Evolutionary conservation across 2,113 vertebrate species (phyloP), one percentile per base, ranked within the genome.

Genomic region (Limanda limanda): DNA sequence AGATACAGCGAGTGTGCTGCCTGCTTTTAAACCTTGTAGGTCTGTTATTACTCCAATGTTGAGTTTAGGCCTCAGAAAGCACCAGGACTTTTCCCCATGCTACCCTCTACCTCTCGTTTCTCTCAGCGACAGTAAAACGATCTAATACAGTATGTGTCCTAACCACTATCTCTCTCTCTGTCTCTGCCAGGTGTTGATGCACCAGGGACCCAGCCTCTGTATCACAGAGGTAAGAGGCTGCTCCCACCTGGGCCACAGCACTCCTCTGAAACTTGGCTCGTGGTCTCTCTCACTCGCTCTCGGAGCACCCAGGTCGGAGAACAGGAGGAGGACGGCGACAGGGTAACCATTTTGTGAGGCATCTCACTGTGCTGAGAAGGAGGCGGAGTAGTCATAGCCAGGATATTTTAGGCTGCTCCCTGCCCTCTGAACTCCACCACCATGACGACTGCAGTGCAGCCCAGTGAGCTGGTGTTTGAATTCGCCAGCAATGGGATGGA

Each of bases 401-500:
- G 55, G 71, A 72, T 70, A 71, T 88, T 86, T 85, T 27, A 61
- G 83, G 76, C 88, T 75, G 79, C 86, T 89, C 85, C 56, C 85
- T 86, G 77, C 82, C 89, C 73, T 62, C 80, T 83, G 79, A 85
- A 81, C 91, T 74, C 45, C 70, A 57, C 79, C 83, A 88, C 88
- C 90, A 97, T 96, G 96, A 95, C 95, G 77, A 94, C 95, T 80
- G 95, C 94, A 24, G 87, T 96, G 27, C 95, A 96, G 77, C 90
- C 95, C 65, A 95, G 81, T 40, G 96, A 97, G 76, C 92, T 97
- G 89, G 92, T 96, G 86, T 96, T 97, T 82, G 96, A 97, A 73
- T 96, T 96, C 69, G 95, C 96, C 88, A 96, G 95, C 92, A 96
- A 96, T 86, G 95, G 95, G 76, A 96, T 96, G 95, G 96, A 97